Conservation (phyloP, 2,113 vertebrate genomes). For the Equus przewalskii region DNA sequence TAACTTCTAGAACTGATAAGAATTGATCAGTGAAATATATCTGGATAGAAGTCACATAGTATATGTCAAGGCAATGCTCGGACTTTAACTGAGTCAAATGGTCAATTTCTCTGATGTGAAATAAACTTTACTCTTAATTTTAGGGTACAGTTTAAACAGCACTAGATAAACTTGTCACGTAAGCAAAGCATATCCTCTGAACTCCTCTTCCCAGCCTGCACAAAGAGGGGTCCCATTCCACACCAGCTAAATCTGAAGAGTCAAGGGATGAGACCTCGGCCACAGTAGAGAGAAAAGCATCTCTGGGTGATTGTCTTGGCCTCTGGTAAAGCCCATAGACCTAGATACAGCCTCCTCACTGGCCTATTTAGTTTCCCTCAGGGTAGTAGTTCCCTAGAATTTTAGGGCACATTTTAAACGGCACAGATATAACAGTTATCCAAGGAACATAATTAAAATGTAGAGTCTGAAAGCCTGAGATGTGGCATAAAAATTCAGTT, state of each 20-base stretch:
- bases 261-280: neutral
- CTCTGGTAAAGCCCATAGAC: neutral
- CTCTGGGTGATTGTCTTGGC: slow-evolving; percentile 5
- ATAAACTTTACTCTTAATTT: slow-evolving; percentile 50
- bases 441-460: neutral
- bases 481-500: neutral
- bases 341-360: neutral
- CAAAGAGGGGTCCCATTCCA: neutral
- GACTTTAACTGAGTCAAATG: neutral
- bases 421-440: neutral
- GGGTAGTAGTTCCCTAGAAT: neutral
- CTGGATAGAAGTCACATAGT: neutral
- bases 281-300: neutral
- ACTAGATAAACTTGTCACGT: neutral
- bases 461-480: neutral
- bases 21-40: neutral
- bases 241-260: neutral
- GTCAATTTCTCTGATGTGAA: neutral
- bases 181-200: neutral
- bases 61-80: neutral
- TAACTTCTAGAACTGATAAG: neutral
- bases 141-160: neutral
- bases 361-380: neutral
- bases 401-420: neutral
- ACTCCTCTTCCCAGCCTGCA: neutral